Base-by-base conservation (phyloP, 2,113 vertebrate species). In the Zingel zingel region DNA sequence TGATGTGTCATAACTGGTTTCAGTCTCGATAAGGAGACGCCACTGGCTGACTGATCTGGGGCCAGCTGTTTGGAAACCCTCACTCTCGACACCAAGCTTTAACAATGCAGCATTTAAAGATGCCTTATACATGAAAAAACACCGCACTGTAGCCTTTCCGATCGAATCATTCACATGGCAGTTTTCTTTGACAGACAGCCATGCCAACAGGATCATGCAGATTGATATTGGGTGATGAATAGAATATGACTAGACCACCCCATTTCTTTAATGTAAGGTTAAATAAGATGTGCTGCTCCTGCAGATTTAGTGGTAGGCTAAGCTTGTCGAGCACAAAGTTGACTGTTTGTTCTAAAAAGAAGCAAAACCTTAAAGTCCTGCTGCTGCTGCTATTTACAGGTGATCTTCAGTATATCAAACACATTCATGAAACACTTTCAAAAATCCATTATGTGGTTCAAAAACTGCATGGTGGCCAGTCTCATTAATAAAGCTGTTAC, bases 1-100 rank as follows among this genome's bases (percentile, higher is more conserved):
- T 63, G 64, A 79, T 57, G 79, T 92, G 83, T 90, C 78, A 84
- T 79, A 81, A 79, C 82, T 76, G 80, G 74, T 81, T 90, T 89
- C 73, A 56, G 79, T 85, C 72, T 79, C 9, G 59, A 81, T 72
- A 79, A 68, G 45, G 78, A 81, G 79, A 79, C 51, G 25, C 70
- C 4, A 45, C 76, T 80, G 51, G 65, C 64, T 69, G 25, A 77
- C 84, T 87, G 88, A 88, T 91, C 71, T 81, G 43, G 45, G 73
- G 54, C 76, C 81, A 86, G 89, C 74, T 83, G 74, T 84, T 87
- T 88, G 77, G 68, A 76, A 71, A 62, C 45, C 53, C 39, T 10
- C 9, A 39, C 36, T 39, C 8, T 39, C 5, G 8, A 61, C 39
- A 72, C 59, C 13, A n/a, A 45, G 61, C 56, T 79, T 82, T 25